Percentiles rank a stretch among this genome's conserved stretches.
These are phyloP conservation scores for Bufotes viridis DNA, from an alignment of 2,797 vertebrate genomes.

Conservation along the genomic window DNA sequence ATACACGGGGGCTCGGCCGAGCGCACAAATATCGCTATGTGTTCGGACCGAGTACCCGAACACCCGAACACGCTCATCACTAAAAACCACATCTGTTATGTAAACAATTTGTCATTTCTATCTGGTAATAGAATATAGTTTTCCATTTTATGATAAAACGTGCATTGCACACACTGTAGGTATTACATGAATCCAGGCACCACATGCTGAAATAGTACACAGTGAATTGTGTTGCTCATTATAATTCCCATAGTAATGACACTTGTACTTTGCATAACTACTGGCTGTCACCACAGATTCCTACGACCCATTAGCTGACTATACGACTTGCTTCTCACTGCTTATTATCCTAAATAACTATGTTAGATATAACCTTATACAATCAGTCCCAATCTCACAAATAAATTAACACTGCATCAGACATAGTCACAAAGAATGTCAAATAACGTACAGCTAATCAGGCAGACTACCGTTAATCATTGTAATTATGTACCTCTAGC, in stretches of 20 bases:
- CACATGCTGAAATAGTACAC: neutral
- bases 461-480: conserved; percentile 33
- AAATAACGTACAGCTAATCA: conserved; percentile 29
- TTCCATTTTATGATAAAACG: too few species aligned
- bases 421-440: conserved; percentile 19
- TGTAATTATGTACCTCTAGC: conserved; percentile 16
- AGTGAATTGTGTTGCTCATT: neutral
- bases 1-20: too few species aligned
- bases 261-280: neutral
- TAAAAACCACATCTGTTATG: too few species aligned
- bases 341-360: conserved; percentile 24
- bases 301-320: neutral
- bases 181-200: neutral
- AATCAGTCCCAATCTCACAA: conserved; percentile 40
- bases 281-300: neutral
- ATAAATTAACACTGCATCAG: conserved; percentile 30
- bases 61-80: too few species aligned
- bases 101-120: too few species aligned
- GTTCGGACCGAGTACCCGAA: too few species aligned
- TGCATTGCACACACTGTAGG: too few species aligned
- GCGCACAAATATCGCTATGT: too few species aligned
- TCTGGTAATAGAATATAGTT: too few species aligned
- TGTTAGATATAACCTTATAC: conserved; percentile 3
- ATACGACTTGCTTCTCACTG: neutral
- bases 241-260: neutral